These are phyloP conservation scores for Agapornis canus DNA, from an alignment of 2,797 vertebrate genomes.

Conservation along the genomic window DNA sequence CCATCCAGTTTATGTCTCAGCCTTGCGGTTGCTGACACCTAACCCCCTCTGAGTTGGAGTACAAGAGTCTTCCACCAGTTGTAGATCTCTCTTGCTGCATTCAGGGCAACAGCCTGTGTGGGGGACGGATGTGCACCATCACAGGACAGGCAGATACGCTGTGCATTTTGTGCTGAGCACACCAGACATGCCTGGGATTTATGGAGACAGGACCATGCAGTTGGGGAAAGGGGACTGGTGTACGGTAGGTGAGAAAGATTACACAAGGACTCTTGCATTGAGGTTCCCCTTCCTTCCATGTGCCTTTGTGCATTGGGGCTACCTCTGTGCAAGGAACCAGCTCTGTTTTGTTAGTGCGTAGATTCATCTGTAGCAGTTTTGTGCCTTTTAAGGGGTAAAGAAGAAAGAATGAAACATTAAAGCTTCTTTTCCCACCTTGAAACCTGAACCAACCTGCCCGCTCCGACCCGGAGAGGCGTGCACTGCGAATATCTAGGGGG, in stretches of 20 bases:
- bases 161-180: background rate
- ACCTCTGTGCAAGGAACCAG: background rate
- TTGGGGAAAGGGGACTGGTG: accelerated
- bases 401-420: background rate
- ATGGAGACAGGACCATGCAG: background rate
- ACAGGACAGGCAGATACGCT: background rate
- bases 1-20: background rate
- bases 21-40: background rate
- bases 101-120: background rate
- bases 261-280: background rate
- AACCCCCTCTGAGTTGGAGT: background rate
- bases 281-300: background rate
- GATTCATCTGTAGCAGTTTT: background rate
- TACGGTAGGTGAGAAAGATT: background rate
- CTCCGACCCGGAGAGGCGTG: accelerated
- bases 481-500: background rate
- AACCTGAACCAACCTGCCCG: background rate
- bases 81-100: background rate
- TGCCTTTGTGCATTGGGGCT: accelerated
- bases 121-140: accelerated
- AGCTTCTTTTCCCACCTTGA: background rate
- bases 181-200: background rate
- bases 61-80: background rate
- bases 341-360: background rate
- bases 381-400: background rate